Evolutionary conservation across 2,888 invertebrate species (phyloP).

Genomic region (Ashinkailepas kermadecensis): DNA sequence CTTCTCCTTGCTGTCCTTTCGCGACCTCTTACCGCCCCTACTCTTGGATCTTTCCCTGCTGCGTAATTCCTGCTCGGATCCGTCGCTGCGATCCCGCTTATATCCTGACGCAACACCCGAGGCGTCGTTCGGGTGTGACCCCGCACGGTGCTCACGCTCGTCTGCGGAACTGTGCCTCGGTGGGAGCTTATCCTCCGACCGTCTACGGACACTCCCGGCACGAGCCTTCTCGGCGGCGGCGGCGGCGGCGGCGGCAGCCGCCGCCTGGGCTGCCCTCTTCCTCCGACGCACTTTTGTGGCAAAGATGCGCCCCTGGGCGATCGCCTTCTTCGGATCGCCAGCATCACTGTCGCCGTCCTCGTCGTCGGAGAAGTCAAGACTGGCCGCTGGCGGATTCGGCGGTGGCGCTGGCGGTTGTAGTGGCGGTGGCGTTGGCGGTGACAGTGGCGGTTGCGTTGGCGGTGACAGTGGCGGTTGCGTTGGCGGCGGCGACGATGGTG

Average conservation of each 20-base stretch:
- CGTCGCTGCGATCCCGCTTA: constrained; percentile 18
- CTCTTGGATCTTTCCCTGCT: constrained; percentile 35
- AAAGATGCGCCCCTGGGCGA: constrained; percentile 19
- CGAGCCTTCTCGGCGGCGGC: neutral
- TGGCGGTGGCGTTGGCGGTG: too few relatives aligned
- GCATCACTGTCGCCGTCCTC: constrained; percentile 17
- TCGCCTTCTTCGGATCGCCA: constrained; percentile 12
- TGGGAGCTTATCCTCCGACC: neutral
- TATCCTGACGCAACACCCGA: too few relatives aligned
- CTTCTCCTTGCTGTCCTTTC: constrained; percentile 34
- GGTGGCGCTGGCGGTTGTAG: too few relatives aligned
- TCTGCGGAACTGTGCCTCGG: constrained; percentile 32
- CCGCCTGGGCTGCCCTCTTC: neutral
- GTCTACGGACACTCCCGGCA: neutral
- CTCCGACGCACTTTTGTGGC: constrained; percentile 3
- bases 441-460: neutral
- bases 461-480: neutral
- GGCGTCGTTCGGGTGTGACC: too few relatives aligned
- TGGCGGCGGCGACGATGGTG: neutral
- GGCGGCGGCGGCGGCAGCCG: neutral
- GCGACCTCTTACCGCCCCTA: constrained; percentile 29
- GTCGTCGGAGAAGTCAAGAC: neutral
- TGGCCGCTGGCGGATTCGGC: too few relatives aligned
- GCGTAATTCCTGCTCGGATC: constrained; percentile 36
- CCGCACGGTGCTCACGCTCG: neutral